Percentiles rank a stretch among this genome's conserved stretches.
Evolutionary conservation across 2,113 vertebrate species (phyloP).

Genomic region (Tachysurus fulvidraco): DNA sequence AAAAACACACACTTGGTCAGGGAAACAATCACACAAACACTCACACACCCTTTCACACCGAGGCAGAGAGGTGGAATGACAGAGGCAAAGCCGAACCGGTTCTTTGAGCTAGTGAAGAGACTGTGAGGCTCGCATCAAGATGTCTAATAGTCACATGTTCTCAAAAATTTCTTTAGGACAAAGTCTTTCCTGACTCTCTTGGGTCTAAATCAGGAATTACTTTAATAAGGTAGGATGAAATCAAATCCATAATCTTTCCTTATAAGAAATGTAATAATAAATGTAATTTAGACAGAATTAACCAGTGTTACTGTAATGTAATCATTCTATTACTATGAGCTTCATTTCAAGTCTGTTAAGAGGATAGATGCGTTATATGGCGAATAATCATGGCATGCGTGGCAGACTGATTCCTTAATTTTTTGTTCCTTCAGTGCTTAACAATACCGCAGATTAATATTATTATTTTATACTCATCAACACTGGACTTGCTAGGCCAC

Average conservation of each 20-base stretch:
- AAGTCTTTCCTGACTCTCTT: neutral
- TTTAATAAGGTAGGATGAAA: slow-evolving; percentile 16
- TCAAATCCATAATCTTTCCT: neutral
- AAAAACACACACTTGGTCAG: neutral
- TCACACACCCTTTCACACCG: neutral
- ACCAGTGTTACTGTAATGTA: neutral
- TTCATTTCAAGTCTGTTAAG: neutral
- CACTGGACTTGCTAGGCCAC: neutral
- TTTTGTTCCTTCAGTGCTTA: neutral
- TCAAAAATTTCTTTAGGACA: neutral
- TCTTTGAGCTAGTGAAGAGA: neutral
- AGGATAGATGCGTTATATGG: neutral
- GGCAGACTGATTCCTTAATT: neutral
- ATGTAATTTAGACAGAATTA: too few species aligned
- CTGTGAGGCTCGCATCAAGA: neutral
- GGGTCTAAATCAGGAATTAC: neutral
- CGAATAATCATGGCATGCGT: neutral
- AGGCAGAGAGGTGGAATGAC: neutral
- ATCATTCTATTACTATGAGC: neutral
- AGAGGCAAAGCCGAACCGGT: neutral
- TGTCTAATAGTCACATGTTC: neutral
- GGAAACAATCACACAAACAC: neutral
- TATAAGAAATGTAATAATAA: neutral
- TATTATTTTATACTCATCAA: neutral
- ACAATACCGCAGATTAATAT: neutral